phyloP scores from a whole-genome alignment of 2,888 invertebrate genomes.

The Lordiphosa andalusiaca region DNA sequence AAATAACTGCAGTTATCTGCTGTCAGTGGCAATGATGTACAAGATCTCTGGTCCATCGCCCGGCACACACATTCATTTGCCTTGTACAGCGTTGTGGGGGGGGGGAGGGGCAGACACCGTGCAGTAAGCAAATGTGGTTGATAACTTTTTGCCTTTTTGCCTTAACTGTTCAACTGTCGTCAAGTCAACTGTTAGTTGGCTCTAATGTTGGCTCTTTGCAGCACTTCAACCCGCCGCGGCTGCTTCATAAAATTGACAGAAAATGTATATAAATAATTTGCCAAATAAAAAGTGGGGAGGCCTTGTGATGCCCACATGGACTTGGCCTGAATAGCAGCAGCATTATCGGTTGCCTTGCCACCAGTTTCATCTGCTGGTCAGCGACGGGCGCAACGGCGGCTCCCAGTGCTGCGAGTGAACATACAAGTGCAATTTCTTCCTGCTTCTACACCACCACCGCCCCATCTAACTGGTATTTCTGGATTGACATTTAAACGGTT shows the following conservation, averaged over 20 bases:
- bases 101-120: not conserved
- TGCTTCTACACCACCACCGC: constrained; percentile 47
- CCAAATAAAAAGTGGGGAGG: constrained; percentile 1
- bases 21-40: constrained; percentile 15
- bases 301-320: constrained; percentile 14
- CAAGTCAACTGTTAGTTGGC: constrained; percentile 1
- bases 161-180: constrained; percentile 6
- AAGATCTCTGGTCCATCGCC: constrained; percentile 9
- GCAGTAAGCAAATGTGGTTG: constrained; percentile 11
- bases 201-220: not conserved
- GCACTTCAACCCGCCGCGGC: not conserved
- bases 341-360: constrained; percentile 28
- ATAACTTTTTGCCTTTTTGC: constrained; percentile 6
- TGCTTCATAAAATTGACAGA: constrained; percentile 8
- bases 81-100: not conserved
- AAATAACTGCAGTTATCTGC: constrained; percentile 15
- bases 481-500: constrained; percentile 77
- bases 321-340: constrained; percentile 37
- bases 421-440: constrained; percentile 66
- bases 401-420: constrained; percentile 51
- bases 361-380: constrained; percentile 41
- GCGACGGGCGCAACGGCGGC: constrained; percentile 25
- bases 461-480: constrained; percentile 76
- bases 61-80: constrained; percentile 10
- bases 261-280: constrained; percentile 16